Evolutionary conservation across 30 jellyfish, hydroid and myxozoan species (phyloP).

Genomic region (Cassiopea xamachana): DNA sequence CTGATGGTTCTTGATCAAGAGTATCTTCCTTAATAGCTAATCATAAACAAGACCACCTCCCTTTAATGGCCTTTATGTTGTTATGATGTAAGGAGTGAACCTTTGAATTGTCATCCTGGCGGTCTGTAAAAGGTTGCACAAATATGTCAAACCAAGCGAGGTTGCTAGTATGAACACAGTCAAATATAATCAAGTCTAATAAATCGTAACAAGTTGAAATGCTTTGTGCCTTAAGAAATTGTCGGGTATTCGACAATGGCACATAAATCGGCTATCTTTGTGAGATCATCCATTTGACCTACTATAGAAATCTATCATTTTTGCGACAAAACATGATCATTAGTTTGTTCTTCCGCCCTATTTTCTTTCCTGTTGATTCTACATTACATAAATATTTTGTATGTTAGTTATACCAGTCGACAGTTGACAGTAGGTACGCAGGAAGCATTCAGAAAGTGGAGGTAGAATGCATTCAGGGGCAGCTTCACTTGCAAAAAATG

Average conservation of each 20-base stretch:
- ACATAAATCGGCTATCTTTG: conserved; percentile 5
- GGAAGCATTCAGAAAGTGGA: too few species aligned
- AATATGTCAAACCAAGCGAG: not conserved
- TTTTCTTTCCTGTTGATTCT: not conserved
- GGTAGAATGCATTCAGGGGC: too few species aligned
- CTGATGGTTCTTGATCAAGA: too few species aligned
- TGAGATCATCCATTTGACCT: conserved; percentile 37
- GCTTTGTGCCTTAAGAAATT: conserved; percentile 4
- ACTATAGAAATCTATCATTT: not conserved
- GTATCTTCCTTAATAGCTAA: too few species aligned
- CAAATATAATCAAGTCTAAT: not conserved
- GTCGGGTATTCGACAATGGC: not conserved
- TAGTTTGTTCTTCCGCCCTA: not conserved
- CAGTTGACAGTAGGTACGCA: too few species aligned
- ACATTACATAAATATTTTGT: not conserved
- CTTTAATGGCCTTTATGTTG: too few species aligned
- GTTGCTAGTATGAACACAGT: not conserved
- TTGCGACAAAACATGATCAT: not conserved
- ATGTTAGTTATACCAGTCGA: too few species aligned
- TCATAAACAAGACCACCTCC: too few species aligned
- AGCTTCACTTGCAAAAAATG: too few species aligned
- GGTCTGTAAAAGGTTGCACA: not conserved
- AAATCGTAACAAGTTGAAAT: conserved; percentile 4
- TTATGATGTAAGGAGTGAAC: too few species aligned
- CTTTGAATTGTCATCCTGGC: not conserved